These are phyloP conservation scores for Cryptomyrus ogoouensis DNA, from an alignment of 2,113 vertebrate species.

Conservation along the genomic window DNA sequence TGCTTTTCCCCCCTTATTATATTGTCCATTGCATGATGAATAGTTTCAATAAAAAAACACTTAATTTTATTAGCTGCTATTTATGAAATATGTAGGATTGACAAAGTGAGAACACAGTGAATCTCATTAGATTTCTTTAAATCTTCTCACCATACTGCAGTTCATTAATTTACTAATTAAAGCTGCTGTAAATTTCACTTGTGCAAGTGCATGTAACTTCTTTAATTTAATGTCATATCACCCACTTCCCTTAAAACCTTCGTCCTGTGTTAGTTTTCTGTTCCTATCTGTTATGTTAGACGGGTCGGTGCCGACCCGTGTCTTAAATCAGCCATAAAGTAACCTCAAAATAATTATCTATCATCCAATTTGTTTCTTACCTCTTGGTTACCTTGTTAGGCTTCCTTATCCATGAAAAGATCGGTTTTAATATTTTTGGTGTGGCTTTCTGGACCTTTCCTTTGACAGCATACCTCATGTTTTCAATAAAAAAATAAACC, in stretches of 20 bases:
- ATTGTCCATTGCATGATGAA: neutral
- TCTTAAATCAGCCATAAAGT: too few species aligned
- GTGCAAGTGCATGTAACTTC: neutral
- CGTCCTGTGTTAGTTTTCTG: too few species aligned
- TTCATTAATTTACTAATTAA: slow-evolving; percentile 1
- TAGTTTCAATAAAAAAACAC: neutral
- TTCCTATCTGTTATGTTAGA: too few species aligned
- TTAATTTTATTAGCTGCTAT: neutral
- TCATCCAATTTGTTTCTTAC: too few species aligned
- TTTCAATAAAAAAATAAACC: too few species aligned
- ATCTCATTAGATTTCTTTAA: neutral
- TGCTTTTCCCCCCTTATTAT: neutral
- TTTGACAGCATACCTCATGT: too few species aligned
- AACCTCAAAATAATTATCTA: too few species aligned
- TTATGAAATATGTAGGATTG: neutral
- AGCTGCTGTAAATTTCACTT: neutral
- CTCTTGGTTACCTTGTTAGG: too few species aligned
- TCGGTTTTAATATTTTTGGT: too few species aligned
- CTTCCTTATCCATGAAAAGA: too few species aligned
- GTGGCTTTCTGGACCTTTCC: too few species aligned
- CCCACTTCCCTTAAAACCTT: neutral
- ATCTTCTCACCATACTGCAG: neutral
- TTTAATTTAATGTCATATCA: neutral
- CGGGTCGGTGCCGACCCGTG: too few species aligned
- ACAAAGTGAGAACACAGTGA: neutral